Evolutionary conservation across 2,797 vertebrate species (phyloP), one percentile per base, ranked within the genome.

Genomic region (Ptychobarbus kaznakovi): DNA sequence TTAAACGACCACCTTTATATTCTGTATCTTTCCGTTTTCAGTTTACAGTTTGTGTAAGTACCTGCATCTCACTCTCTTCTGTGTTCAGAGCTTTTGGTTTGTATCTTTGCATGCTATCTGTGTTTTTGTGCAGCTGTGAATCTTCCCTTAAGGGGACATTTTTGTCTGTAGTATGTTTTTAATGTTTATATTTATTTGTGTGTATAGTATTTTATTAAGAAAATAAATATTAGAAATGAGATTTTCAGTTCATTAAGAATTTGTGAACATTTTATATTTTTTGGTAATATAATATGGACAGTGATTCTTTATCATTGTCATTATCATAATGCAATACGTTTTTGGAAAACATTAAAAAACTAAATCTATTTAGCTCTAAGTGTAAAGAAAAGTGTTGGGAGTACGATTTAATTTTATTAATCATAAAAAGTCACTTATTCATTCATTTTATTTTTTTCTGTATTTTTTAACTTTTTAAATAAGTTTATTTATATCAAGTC

Each of bases 1-100:
- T 92, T 92, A 88, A 74, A 89, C 91, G 90, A 84, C 92, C 94
- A 92, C 93, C 93, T 95, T 95, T 95, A 93, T 94, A 93, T 93
- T 93, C 89, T 92, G 89, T 91, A 92, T 88, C 92, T 92, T 90
- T 94, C 88, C 74, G 25, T 90, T 90, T 92, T 94, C 93, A 95
- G 94, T 94, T 94, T 89, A 94, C 93, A 87, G 94, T 95, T 75
- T 95, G 93, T 92, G 95, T 95, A 94, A 95, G 95, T 95, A 95
- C 93, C 89, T 91, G 63, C 88, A 88, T 89, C 91, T 91, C 84
- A 87, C 90, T 88, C 89, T 91, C 85, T 92, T 91, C 83, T 92
- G 88, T 93, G 74, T 91, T 89, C 86, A 46, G 81, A 88, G 89
- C 65, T 82, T 80, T 89, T 42, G 20, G 66, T 86, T 66, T 81